Evolutionary conservation across 2,113 vertebrate genomes (phyloP).

Genomic region (Periophthalmus modestus): DNA sequence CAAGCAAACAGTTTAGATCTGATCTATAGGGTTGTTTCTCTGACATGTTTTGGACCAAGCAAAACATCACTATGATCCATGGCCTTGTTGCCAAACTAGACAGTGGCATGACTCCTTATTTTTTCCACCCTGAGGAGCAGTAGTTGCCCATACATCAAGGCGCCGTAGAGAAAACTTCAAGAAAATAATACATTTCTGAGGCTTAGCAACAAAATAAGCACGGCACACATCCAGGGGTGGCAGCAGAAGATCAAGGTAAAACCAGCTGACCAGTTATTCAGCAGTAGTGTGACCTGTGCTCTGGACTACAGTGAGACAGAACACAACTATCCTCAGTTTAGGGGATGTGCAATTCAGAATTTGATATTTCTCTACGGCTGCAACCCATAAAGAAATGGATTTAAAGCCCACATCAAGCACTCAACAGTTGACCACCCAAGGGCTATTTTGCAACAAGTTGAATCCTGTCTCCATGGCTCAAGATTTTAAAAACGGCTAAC

Average conservation of each 20-base stretch:
- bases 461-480: too few relatives aligned
- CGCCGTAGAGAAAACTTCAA: slow-evolving; percentile 1
- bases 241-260: slow-evolving; percentile 3
- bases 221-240: neutral
- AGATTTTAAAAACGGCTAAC: too few relatives aligned
- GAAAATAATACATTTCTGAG: slow-evolving; percentile 6
- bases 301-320: neutral
- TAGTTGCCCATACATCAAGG: neutral
- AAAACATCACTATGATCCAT: neutral
- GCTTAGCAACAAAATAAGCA: neutral
- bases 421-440: too few relatives aligned
- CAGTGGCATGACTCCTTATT: slow-evolving; percentile 1
- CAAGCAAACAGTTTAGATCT: neutral
- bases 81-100: neutral
- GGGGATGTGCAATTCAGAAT: too few relatives aligned
- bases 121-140: neutral
- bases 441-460: too few relatives aligned
- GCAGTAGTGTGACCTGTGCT: neutral
- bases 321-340: too few relatives aligned
- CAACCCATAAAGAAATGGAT: too few relatives aligned
- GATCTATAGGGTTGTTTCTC: neutral
- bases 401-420: too few relatives aligned
- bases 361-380: too few relatives aligned
- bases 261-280: neutral
- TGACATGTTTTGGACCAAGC: neutral